A percentile compares a stretch with the other conserved stretches of the same genome.
Evolutionary conservation across 1,140 invertebrate genomes (phyloP).

Genomic region (Ctenoplectra terminalis): DNA sequence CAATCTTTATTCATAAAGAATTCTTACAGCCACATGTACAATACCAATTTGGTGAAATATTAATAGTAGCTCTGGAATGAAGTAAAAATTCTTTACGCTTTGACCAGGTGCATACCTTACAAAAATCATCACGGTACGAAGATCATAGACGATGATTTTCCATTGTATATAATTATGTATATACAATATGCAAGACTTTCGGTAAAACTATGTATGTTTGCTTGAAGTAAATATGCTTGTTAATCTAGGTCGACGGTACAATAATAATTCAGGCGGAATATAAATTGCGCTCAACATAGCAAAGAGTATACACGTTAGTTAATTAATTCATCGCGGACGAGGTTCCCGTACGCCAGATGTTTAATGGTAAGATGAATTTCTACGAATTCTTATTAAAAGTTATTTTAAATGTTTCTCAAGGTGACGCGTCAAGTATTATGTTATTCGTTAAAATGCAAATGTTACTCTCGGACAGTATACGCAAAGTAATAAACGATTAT

Average conservation of each 20-base stretch:
- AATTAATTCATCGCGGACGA: constrained; percentile 52
- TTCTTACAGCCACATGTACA: constrained; percentile 81
- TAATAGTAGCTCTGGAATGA: constrained; percentile 77
- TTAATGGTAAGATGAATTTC: constrained; percentile 18
- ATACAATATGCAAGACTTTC: constrained; percentile 79
- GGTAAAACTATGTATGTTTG: constrained; percentile 75
- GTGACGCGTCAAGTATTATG: neutral
- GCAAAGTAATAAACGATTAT: neutral
- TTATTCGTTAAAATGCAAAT: constrained; percentile 16
- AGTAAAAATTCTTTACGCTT: constrained; percentile 80
- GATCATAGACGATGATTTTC: constrained; percentile 75
- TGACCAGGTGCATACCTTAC: constrained; percentile 77
- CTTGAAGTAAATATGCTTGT: constrained; percentile 68
- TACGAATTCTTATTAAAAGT: constrained; percentile 18
- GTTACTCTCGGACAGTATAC: neutral
- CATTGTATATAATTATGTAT: constrained; percentile 80
- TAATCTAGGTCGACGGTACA: constrained; percentile 72
- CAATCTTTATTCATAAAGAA: constrained; percentile 82
- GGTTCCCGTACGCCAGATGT: constrained; percentile 38
- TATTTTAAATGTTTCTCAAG: constrained; percentile 18
- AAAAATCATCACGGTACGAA: constrained; percentile 79
- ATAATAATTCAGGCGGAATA: constrained; percentile 74
- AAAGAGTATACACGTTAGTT: constrained; percentile 56
- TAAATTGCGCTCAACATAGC: constrained; percentile 64
- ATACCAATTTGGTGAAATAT: constrained; percentile 79